phyloP scores from a whole-genome alignment of 1,140 invertebrate genomes.

The Pseudomyrmex gracilis region DNA sequence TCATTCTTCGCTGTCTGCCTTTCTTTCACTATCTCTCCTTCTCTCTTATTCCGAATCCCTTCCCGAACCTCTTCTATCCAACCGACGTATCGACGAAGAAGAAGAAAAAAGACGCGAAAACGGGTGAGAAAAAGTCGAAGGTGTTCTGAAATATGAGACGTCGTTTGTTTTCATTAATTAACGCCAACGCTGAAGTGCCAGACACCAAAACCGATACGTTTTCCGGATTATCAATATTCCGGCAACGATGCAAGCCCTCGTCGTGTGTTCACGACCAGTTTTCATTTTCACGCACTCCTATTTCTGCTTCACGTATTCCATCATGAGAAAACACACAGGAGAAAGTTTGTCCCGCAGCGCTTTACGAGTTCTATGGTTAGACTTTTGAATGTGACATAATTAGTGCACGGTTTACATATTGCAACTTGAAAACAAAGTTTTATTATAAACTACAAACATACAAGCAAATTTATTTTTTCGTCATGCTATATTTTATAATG shows the following conservation, averaged over 20 bases:
- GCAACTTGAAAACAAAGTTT: not conserved
- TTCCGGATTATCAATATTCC: conserved; percentile 62
- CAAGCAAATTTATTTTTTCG: not conserved
- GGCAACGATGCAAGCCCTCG: not conserved
- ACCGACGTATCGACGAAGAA: conserved; percentile 50
- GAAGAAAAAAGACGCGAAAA: conserved; percentile 50
- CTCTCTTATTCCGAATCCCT: conserved; percentile 24
- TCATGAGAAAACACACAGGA: not conserved
- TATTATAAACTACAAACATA: not conserved
- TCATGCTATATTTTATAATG: no score
- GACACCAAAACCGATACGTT: conserved; percentile 46
- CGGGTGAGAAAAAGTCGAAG: conserved; percentile 34
- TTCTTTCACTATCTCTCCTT: not conserved
- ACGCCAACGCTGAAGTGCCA: conserved; percentile 39
- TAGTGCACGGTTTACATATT: conserved; percentile 2
- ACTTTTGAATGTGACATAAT: conserved; percentile 10
- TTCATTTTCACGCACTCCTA: conserved; percentile 9
- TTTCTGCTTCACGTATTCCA: not conserved
- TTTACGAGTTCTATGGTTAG: not conserved
- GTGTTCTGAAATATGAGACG: conserved; percentile 70
- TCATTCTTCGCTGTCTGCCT: not conserved
- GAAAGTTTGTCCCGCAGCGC: not conserved
- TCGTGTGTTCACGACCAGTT: conserved; percentile 15
- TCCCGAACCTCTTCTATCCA: conserved; percentile 37
- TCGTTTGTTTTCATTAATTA: conserved; percentile 74